Evolutionary conservation across 2,797 vertebrate species (phyloP).

Genomic region (Sphenopsis melanotis): DNA sequence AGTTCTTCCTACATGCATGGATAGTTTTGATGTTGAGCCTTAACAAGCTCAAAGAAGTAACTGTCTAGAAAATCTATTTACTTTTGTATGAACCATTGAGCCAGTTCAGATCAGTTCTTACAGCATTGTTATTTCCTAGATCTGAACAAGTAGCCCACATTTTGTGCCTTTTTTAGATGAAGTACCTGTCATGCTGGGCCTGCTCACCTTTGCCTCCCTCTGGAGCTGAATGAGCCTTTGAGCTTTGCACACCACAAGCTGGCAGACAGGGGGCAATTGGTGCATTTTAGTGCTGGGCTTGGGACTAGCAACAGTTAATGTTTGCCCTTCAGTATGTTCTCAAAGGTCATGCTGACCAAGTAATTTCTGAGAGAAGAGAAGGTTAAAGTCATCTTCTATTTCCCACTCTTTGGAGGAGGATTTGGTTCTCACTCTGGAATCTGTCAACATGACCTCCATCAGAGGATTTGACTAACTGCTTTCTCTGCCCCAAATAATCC

Average conservation of each 20-base stretch:
- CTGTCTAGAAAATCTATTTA: not conserved
- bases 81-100: not conserved
- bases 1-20: accelerated
- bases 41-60: not conserved
- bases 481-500: constrained; percentile 52
- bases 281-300: not conserved
- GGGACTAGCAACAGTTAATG: not conserved
- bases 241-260: not conserved
- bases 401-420: constrained; percentile 12
- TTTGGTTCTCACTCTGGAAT: constrained; percentile 45
- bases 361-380: not conserved
- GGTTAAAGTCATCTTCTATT: constrained; percentile 33
- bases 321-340: constrained; percentile 2
- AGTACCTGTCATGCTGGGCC: not conserved
- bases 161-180: not conserved
- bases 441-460: constrained; percentile 60
- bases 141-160: not conserved
- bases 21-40: not conserved
- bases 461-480: constrained; percentile 48
- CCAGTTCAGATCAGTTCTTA: not conserved
- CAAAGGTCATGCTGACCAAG: not conserved
- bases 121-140: not conserved
- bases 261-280: not conserved
- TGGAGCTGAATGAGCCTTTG: not conserved
- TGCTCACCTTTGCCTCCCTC: not conserved